Base-by-base conservation (phyloP, 2,113 vertebrate genomes). In the Lepisosteus oculatus region DNA sequence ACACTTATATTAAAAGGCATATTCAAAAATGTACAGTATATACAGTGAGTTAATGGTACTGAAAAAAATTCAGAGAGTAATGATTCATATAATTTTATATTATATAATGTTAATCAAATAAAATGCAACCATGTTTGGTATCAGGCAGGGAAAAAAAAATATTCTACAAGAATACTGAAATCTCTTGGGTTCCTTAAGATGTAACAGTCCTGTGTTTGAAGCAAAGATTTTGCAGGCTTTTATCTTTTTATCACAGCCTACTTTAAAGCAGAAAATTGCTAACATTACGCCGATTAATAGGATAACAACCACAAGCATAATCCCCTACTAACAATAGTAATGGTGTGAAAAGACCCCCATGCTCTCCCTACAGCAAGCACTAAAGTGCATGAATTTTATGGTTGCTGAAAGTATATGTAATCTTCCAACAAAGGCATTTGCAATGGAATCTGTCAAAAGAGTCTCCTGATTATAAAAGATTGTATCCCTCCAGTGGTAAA, bases 261-360 rank as follows among this genome's bases (percentile, higher is more conserved):
- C 29, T 29, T 15, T 78, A 78, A 86, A 82, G 87, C 86, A 92
- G 86, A 88, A 77, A 79, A 84, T 90, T 85, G 88, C 79, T 65
- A 73, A 76, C 79, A 91, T 84, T 88, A 89, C 69, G 75, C 76
- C 77, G 76, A 87, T 81, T 73, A 93, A 92, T 90, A 79, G 86
- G 88, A 84, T 85, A 90, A 89, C 90, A 93, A 90, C 85, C 83
- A 80, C 3, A 79, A 81, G 79, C 85, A 79, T 88, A 92, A 92
- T 91, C 92, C 88, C 59, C 12, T 0, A 43, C 85, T 69, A 80
- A 88, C 84, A 87, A 89, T 86, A 81, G 78, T 15, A 69, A 15
- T 2, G 81, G 70, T 80, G 69, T 87, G 82, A 85, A 87, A 83
- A 76, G 80, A 76, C 77, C 83, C 81, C 80, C 84, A 83, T 74